These are phyloP conservation scores for Drosophila niveifrons DNA, from an alignment of 2,888 invertebrate species.

Conservation along the genomic window DNA sequence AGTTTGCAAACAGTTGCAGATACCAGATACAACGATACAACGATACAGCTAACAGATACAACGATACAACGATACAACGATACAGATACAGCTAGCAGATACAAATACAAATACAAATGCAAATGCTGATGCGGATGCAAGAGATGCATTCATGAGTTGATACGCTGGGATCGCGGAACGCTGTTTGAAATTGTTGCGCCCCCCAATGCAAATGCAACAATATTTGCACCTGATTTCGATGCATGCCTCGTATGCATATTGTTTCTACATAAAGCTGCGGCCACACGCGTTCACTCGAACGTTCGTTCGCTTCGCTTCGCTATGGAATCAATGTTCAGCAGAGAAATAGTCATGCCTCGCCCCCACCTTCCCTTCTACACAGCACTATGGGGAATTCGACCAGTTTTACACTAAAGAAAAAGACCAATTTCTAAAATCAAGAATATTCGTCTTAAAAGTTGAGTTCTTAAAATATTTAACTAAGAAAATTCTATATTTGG, in stretches of 20 bases:
- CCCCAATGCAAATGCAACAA: conserved; percentile 66
- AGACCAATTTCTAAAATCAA: too few relatives aligned
- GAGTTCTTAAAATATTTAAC: too few relatives aligned
- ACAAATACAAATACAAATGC: conserved; percentile 9
- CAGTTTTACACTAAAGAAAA: too few relatives aligned
- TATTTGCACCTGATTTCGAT: conserved; percentile 77
- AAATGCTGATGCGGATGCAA: conserved; percentile 5
- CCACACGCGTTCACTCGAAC: conserved; percentile 25
- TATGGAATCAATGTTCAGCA: conserved; percentile 41
- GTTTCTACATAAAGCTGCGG: conserved; percentile 37
- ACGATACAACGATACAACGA: too few relatives aligned
- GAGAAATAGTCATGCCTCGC: conserved; percentile 7
- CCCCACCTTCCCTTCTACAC: neutral
- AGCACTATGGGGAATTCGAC: too few relatives aligned
- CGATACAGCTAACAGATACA: neutral
- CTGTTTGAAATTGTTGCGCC: conserved; percentile 31
- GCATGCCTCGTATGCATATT: conserved; percentile 45
- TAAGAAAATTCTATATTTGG: neutral
- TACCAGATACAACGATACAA: neutral
- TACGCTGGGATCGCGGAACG: conserved; percentile 9
- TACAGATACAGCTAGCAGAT: conserved; percentile 1
- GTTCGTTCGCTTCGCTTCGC: neutral
- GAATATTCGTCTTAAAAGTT: too few relatives aligned
- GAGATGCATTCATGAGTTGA: neutral
- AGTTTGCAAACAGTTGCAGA: conserved; percentile 12